Percentiles rank a stretch among this genome's conserved stretches.
phyloP scores from a whole-genome alignment of 2,888 invertebrate genomes.

The Atherix ibis region DNA sequence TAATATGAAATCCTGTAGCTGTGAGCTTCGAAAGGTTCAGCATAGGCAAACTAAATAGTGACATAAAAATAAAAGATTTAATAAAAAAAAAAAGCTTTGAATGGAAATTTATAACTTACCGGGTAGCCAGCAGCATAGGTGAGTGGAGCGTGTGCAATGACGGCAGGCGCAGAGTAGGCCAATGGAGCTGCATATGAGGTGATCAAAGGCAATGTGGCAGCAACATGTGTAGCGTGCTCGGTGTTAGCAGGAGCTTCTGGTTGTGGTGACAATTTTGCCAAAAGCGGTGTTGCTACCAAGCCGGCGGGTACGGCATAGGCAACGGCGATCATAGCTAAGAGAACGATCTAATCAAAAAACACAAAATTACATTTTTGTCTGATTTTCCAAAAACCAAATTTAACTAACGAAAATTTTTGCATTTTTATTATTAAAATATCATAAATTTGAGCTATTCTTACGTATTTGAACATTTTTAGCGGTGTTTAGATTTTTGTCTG shows the following conservation, averaged over 20 bases:
- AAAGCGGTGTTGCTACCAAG: conserved; percentile 8
- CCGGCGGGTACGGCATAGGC: conserved; percentile 2
- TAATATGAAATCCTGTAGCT: conserved; percentile 8
- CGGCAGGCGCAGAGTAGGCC: conserved; percentile 5
- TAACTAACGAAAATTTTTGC: neutral
- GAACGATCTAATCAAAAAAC: conserved; percentile 1
- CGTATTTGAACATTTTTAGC: conserved; percentile 7
- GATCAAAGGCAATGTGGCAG: conserved; percentile 8
- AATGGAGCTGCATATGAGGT: conserved; percentile 5
- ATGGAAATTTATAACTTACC: conserved; percentile 5
- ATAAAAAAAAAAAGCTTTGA: neutral
- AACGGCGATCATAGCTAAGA: conserved; percentile 5
- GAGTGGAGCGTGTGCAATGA: conserved; percentile 1
- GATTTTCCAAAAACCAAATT: neutral
- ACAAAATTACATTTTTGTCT: too few relatives aligned
- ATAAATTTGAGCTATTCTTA: neutral
- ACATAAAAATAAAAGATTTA: neutral
- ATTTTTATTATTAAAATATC: neutral
- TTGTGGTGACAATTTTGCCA: conserved; percentile 7
- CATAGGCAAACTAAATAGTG: conserved; percentile 5
- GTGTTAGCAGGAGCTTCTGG: conserved; percentile 11
- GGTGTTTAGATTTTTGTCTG: neutral
- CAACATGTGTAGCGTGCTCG: conserved; percentile 10
- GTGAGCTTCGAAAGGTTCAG: conserved; percentile 6
- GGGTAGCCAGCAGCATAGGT: conserved; percentile 7